phyloP scores from a whole-genome alignment of 2,113 vertebrate species.

The Nothobranchius furzeri region DNA sequence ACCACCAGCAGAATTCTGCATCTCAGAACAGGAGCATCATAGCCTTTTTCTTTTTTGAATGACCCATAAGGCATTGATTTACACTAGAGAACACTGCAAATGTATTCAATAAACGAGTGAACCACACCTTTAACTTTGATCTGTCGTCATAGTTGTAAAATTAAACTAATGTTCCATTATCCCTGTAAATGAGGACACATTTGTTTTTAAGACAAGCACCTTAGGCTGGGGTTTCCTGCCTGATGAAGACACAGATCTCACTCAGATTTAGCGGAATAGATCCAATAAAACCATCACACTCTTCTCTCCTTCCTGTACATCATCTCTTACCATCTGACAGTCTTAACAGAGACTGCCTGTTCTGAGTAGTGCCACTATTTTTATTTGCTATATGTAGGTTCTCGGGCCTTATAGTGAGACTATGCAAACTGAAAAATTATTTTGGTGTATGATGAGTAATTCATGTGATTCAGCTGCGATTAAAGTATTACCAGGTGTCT shows the following conservation, averaged over 20 bases:
- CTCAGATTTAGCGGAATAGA: constrained; percentile 13
- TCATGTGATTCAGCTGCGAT: not conserved
- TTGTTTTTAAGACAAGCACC: not conserved
- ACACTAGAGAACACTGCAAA: no score
- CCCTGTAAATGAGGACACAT: not conserved
- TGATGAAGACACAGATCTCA: constrained; percentile 5
- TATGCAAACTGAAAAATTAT: constrained; percentile 2
- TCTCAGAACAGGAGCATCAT: no score
- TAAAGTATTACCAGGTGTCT: constrained; percentile 9
- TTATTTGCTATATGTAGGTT: not conserved
- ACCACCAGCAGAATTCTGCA: no score
- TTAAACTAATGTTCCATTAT: not conserved
- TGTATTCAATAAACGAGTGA: no score
- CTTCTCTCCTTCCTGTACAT: constrained; percentile 6
- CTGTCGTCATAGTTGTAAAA: no score
- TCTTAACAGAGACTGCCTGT: constrained; percentile 13
- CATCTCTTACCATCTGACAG: constrained; percentile 27
- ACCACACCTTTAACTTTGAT: no score
- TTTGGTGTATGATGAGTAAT: not conserved
- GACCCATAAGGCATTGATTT: no score
- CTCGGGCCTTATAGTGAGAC: not conserved
- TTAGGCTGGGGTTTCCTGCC: not conserved
- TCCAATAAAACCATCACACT: constrained; percentile 14
- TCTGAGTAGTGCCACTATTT: constrained; percentile 22
- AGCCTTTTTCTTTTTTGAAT: no score